Percentiles rank a stretch among this genome's conserved stretches.
Evolutionary conservation across 2,113 vertebrate species (phyloP).

Genomic region (Aegithalos caudatus): DNA sequence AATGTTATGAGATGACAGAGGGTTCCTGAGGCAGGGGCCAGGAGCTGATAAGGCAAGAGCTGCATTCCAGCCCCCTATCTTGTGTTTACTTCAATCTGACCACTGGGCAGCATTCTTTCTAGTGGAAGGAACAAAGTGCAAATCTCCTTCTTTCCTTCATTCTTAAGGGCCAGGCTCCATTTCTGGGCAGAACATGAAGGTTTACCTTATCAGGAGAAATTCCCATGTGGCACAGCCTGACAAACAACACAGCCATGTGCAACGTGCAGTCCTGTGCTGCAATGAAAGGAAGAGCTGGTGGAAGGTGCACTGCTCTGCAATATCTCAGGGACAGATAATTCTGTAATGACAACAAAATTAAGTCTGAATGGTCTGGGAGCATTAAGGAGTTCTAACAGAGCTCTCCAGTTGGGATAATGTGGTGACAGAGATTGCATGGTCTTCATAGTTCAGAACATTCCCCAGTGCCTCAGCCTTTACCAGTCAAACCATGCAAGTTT

Average conservation of each 20-base stretch:
- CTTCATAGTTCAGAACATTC: neutral
- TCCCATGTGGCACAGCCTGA: neutral
- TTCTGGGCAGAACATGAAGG: neutral
- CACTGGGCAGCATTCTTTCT: constrained; percentile 11
- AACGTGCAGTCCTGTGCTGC: rapidly evolving
- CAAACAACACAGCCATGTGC: neutral
- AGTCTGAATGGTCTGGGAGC: neutral
- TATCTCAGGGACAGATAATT: neutral
- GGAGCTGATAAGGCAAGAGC: constrained; percentile 2
- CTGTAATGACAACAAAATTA: neutral
- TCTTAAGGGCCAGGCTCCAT: neutral
- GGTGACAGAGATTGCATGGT: neutral
- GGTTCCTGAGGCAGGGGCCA: neutral
- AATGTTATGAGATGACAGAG: neutral
- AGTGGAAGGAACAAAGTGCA: neutral
- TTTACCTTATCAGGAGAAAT: constrained; percentile 25
- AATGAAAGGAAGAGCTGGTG: neutral
- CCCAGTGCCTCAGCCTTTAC: neutral
- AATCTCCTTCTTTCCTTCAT: neutral
- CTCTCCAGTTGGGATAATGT: neutral
- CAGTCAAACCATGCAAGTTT: neutral
- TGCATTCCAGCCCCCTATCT: constrained; percentile 19
- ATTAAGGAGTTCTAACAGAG: neutral
- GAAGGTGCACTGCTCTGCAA: neutral
- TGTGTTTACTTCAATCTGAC: neutral